A percentile compares a stretch with the other conserved stretches of the same genome.
Evolutionary conservation across 2,888 invertebrate genomes (phyloP).

Genomic region (Macroteleia sp.): DNA sequence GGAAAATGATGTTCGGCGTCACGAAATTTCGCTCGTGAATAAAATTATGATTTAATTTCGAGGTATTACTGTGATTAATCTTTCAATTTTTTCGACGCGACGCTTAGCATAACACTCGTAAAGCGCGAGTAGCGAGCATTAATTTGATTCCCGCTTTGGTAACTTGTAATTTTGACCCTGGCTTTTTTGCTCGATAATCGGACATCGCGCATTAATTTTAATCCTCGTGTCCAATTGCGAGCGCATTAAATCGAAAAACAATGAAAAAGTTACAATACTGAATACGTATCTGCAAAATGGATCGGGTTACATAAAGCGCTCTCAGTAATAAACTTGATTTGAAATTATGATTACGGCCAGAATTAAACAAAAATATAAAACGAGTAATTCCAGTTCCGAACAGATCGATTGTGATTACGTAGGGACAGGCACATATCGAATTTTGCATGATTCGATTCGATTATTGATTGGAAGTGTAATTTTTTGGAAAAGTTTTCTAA

Average conservation of each 20-base stretch:
- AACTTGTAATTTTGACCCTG: conserved; percentile 52
- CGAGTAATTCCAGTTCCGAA: conserved; percentile 45
- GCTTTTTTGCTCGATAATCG: conserved; percentile 29
- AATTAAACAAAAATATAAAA: conserved; percentile 50
- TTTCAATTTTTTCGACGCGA: conserved; percentile 33
- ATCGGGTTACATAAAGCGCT: conserved; percentile 48
- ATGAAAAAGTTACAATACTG: conserved; percentile 30
- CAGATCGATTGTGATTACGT: conserved; percentile 39
- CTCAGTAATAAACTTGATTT: conserved; percentile 52
- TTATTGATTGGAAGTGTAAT: too few relatives aligned
- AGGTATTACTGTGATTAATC: conserved; percentile 39
- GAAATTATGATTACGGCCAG: conserved; percentile 48
- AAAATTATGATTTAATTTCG: conserved; percentile 38
- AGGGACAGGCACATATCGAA: too few relatives aligned
- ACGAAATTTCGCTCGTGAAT: conserved; percentile 33
- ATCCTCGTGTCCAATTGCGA: conserved; percentile 20
- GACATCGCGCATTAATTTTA: conserved; percentile 35
- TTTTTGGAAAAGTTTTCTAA: too few relatives aligned
- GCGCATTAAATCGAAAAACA: conserved; percentile 17
- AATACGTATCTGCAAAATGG: conserved; percentile 26
- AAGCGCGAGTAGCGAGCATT: conserved; percentile 16
- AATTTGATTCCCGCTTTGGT: conserved; percentile 37
- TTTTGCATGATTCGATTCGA: too few relatives aligned
- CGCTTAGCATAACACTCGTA: conserved; percentile 24
- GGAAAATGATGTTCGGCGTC: conserved; percentile 48